Percentiles rank a stretch among this genome's conserved stretches.
These are phyloP conservation scores for Amazona vittata DNA, from an alignment of 2,113 vertebrate species.

Conservation along the genomic window DNA sequence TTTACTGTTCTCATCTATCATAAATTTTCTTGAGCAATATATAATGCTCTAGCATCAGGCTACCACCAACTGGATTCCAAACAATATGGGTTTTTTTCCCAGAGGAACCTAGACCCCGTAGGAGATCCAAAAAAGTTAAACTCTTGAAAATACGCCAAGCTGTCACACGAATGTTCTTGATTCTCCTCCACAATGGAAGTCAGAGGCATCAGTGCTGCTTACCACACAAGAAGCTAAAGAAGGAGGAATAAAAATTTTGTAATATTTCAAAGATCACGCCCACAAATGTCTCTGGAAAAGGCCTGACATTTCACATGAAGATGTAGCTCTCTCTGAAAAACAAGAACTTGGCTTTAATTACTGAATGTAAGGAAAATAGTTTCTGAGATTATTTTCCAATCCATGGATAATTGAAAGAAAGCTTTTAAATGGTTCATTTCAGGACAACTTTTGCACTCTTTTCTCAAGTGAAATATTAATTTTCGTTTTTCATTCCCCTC, in stretches of 20 bases:
- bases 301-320: constrained; percentile 9
- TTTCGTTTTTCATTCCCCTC: constrained; percentile 10
- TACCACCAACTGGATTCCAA: not conserved
- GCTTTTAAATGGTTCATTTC: constrained; percentile 27
- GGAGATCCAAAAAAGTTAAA: not conserved
- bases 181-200: constrained; percentile 39
- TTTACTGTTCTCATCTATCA: not conserved
- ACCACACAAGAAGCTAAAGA: constrained; percentile 21
- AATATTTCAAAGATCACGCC: not conserved
- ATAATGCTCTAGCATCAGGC: not conserved
- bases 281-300: not conserved
- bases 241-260: not conserved
- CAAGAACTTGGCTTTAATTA: constrained; percentile 12
- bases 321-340: not conserved
- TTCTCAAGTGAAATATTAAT: constrained; percentile 37
- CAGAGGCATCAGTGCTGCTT: constrained; percentile 27
- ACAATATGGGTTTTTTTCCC: not conserved
- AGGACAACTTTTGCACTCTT: constrained; percentile 7
- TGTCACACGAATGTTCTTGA: constrained; percentile 52
- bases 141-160: constrained; percentile 34
- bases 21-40: not conserved
- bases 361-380: not conserved
- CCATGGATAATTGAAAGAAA: not conserved
- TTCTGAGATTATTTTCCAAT: constrained; percentile 22
- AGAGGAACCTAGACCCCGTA: not conserved